Conservation (phyloP, 2,113 vertebrate genomes). For the Plecotus auritus region DNA sequence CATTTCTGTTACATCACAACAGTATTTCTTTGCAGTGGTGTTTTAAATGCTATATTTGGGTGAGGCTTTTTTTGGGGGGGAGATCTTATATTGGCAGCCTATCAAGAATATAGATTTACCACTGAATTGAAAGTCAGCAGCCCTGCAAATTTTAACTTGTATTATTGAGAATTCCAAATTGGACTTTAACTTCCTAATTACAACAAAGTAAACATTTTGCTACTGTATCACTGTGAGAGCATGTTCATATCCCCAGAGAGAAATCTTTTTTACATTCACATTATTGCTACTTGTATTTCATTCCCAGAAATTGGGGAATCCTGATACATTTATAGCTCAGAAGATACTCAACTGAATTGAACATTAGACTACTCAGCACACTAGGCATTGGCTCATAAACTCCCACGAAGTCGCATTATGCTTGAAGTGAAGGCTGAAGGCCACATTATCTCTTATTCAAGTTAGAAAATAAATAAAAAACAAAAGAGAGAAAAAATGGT, state of each 20-base stretch:
- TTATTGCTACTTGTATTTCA: conserved; percentile 31
- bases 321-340: conserved; percentile 24
- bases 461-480: conserved; percentile 31
- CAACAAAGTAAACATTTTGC: background rate
- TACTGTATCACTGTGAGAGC: background rate
- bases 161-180: background rate
- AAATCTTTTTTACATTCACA: conserved; percentile 6
- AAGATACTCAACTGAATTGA: conserved; percentile 24
- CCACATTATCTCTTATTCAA: background rate
- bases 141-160: background rate
- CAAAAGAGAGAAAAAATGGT: background rate
- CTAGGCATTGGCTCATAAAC: background rate
- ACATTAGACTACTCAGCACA: conserved; percentile 19
- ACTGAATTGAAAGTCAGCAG: background rate
- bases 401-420: conserved; percentile 4
- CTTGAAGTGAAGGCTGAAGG: background rate
- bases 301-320: background rate
- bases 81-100: background rate
- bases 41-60: background rate
- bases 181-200: background rate
- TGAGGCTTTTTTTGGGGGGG: background rate
- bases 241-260: background rate
- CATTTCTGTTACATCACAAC: background rate
- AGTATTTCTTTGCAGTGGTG: background rate
- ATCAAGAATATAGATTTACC: background rate